These are phyloP conservation scores for Solenopsis fugax DNA, from an alignment of 1,140 invertebrate species.

Conservation along the genomic window DNA sequence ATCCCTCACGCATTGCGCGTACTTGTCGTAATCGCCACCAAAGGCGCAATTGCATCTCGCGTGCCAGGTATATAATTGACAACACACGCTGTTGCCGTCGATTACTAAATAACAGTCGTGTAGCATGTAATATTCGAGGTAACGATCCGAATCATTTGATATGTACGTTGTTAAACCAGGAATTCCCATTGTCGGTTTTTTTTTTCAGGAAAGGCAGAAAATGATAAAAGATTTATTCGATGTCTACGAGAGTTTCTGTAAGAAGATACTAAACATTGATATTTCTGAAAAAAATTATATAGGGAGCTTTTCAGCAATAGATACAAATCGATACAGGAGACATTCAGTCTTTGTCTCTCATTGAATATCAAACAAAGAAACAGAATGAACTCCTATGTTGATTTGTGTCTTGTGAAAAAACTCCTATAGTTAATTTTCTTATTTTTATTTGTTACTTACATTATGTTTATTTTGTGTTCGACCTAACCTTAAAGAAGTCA, in stretches of 20 bases:
- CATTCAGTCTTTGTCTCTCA: too few relatives aligned
- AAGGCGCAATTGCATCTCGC: conserved; percentile 90
- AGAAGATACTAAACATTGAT: conserved; percentile 1
- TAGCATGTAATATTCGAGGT: conserved; percentile 89
- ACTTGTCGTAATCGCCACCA: conserved; percentile 95
- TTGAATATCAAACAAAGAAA: too few relatives aligned
- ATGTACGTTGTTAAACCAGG: conserved; percentile 94
- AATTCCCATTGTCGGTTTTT: conserved; percentile 90
- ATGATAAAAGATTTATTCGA: background rate
- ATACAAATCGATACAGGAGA: too few relatives aligned
- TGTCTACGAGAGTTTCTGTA: background rate
- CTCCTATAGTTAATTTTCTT: too few relatives aligned
- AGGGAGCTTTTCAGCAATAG: too few relatives aligned
- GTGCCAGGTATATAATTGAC: conserved; percentile 90
- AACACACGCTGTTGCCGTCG: conserved; percentile 93
- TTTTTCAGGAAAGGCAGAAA: background rate
- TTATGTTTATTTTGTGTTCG: background rate
- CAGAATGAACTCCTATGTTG: too few relatives aligned
- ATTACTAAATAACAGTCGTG: conserved; percentile 92
- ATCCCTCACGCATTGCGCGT: conserved; percentile 87
- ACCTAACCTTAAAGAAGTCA: conserved; percentile 12
- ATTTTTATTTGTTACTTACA: background rate
- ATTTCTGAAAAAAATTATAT: background rate
- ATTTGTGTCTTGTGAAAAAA: too few relatives aligned
- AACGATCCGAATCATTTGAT: conserved; percentile 89